phyloP scores from a whole-genome alignment of 2,113 vertebrate genomes.

The Eurypyga helias region DNA sequence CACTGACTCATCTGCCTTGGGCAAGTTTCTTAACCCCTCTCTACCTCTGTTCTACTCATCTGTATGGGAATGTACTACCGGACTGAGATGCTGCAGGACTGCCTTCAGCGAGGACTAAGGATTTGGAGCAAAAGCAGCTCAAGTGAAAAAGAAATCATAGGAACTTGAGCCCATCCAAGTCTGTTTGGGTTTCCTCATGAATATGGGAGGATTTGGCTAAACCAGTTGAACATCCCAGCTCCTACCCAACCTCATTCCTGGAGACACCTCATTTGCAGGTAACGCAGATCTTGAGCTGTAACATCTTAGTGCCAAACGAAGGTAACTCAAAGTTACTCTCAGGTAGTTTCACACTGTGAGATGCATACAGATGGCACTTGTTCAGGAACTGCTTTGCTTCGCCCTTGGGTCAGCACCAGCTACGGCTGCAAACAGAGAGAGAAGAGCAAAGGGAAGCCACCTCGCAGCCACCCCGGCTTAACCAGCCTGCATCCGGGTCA shows the following conservation, averaged over 20 bases:
- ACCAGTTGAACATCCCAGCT: background rate
- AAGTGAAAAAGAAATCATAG: background rate
- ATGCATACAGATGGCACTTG: background rate
- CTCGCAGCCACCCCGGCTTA: background rate
- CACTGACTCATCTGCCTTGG: constrained; percentile 29
- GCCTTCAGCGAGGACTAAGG: background rate
- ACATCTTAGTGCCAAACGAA: background rate
- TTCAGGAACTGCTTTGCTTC: background rate
- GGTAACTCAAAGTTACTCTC: background rate
- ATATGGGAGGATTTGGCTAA: background rate
- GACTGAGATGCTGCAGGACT: background rate
- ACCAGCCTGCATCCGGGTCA: rapidly evolving
- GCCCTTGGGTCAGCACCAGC: background rate
- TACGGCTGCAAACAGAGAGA: background rate
- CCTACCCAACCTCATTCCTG: background rate
- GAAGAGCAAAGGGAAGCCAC: background rate
- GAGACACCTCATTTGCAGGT: background rate
- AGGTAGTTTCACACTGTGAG: background rate
- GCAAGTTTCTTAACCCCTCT: constrained; percentile 59
- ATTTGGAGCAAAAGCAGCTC: background rate
- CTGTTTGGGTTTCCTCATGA: background rate
- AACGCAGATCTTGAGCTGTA: background rate
- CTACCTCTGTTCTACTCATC: background rate
- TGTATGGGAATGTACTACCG: background rate
- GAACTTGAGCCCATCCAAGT: background rate